Evolutionary conservation across 1,140 invertebrate genomes (phyloP).

Genomic region (Drosophila punjabiensis): DNA sequence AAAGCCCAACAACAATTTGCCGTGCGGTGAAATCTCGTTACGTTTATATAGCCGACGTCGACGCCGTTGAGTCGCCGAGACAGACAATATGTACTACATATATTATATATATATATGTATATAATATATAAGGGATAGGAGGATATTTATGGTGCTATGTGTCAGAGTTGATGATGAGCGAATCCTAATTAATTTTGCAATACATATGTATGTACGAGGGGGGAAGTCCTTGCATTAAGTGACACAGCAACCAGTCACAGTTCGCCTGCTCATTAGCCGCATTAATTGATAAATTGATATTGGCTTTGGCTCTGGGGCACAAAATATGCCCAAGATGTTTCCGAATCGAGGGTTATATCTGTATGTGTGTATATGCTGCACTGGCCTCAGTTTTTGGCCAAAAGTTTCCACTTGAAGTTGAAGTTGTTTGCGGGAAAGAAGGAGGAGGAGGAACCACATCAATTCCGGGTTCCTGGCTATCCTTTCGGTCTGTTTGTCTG

Average conservation of each 20-base stretch:
- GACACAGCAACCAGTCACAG: constrained; percentile 73
- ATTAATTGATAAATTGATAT: constrained; percentile 84
- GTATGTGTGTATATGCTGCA: constrained; percentile 3
- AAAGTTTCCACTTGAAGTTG: constrained; percentile 59
- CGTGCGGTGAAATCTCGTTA: constrained; percentile 61
- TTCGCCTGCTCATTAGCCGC: constrained; percentile 75
- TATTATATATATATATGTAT: constrained; percentile 1
- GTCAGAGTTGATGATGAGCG: constrained; percentile 70
- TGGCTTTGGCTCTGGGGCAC: constrained; percentile 56
- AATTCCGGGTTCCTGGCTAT: constrained; percentile 30
- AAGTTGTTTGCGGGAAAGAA: constrained; percentile 57
- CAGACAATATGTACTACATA: constrained; percentile 18
- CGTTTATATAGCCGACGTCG: constrained; percentile 25
- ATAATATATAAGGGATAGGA: neutral
- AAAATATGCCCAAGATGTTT: constrained; percentile 35
- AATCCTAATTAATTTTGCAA: constrained; percentile 81
- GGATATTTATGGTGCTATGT: constrained; percentile 48
- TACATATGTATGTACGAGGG: constrained; percentile 34
- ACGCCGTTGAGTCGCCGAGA: constrained; percentile 27
- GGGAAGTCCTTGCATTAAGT: constrained; percentile 67
- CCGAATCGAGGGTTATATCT: constrained; percentile 1
- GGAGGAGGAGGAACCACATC: constrained; percentile 59
- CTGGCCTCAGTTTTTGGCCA: constrained; percentile 28
- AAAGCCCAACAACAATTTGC: constrained; percentile 79
- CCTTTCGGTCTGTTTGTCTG: constrained; percentile 61